These are phyloP conservation scores for Nemotelus pantherinus DNA, from an alignment of 2,888 invertebrate genomes.

Conservation along the genomic window DNA sequence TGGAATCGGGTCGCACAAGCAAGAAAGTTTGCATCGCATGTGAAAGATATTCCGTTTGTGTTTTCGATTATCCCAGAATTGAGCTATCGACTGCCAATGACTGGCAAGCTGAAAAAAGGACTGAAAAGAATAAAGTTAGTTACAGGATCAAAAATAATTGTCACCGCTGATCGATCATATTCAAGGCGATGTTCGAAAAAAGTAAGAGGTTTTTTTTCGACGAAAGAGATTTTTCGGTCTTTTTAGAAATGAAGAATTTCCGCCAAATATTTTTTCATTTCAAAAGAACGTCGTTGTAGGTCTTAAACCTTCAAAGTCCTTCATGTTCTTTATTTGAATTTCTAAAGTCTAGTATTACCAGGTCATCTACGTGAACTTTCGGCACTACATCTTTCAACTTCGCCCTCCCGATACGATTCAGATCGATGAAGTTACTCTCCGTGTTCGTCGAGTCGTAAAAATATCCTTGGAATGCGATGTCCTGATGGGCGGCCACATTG, in stretches of 20 bases:
- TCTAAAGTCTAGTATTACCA: background rate
- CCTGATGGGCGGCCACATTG: slow-evolving; percentile 10
- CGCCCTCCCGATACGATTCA: slow-evolving; percentile 18
- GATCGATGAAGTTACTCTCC: slow-evolving; percentile 24
- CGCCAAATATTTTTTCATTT: no score
- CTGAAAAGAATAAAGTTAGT: background rate
- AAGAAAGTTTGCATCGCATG: background rate
- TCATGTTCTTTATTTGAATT: no score
- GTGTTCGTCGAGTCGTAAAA: slow-evolving; percentile 6
- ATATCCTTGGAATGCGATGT: slow-evolving; percentile 28
- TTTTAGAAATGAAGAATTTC: no score
- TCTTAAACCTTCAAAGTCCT: no score
- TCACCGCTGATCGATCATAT: slow-evolving; percentile 36
- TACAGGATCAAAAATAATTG: background rate
- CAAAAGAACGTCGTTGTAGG: no score
- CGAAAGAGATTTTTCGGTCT: no score
- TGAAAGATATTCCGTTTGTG: slow-evolving; percentile 8
- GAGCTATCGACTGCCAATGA: slow-evolving; percentile 15
- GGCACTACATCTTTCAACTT: background rate
- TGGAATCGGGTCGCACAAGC: slow-evolving; percentile 16
- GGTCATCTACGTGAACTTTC: slow-evolving; percentile 38
- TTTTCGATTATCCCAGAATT: slow-evolving; percentile 24
- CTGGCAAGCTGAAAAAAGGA: slow-evolving; percentile 5
- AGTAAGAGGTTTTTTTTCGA: background rate
- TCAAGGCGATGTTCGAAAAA: slow-evolving; percentile 7